Evolutionary conservation across 2,888 invertebrate genomes (phyloP).

Genomic region (Zaprionus lineosus): DNA sequence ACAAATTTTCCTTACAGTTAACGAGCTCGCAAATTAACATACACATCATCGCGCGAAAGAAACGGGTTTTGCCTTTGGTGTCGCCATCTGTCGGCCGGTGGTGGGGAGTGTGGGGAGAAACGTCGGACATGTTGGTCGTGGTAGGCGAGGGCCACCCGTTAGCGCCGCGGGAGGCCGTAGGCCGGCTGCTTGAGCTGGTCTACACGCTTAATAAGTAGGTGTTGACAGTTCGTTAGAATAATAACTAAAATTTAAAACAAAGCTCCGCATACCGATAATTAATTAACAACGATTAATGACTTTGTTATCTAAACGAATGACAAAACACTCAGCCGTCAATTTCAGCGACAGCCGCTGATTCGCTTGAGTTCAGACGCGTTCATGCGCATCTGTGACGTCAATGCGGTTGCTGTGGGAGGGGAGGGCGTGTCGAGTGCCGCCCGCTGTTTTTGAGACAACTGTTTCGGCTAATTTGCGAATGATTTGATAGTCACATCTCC

Average conservation of each 20-base stretch:
- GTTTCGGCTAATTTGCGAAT: slow-evolving; percentile 49
- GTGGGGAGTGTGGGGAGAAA: too few species aligned
- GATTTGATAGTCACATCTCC: too few species aligned
- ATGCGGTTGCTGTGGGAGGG: slow-evolving; percentile 2
- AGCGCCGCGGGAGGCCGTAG: slow-evolving; percentile 3
- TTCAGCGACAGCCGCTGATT: slow-evolving; percentile 16
- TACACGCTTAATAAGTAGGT: slow-evolving; percentile 56
- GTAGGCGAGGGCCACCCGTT: slow-evolving; percentile 48
- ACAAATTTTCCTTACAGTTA: slow-evolving; percentile 58
- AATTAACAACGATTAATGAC: slow-evolving; percentile 70
- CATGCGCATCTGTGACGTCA: slow-evolving; percentile 39
- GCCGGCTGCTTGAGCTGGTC: slow-evolving; percentile 14
- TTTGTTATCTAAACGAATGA: slow-evolving; percentile 62
- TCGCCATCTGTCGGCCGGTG: too few species aligned
- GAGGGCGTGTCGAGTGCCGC: slow-evolving; percentile 43
- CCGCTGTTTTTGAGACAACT: slow-evolving; percentile 29
- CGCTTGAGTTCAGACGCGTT: slow-evolving; percentile 58
- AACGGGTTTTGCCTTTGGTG: not conserved
- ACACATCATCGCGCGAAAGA: too few species aligned
- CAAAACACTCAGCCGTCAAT: slow-evolving; percentile 41
- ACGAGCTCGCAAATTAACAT: slow-evolving; percentile 68
- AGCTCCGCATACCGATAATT: slow-evolving; percentile 56
- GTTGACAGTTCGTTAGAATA: slow-evolving; percentile 71
- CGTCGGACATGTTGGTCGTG: too few species aligned
- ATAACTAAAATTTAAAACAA: slow-evolving; percentile 66